Evolutionary conservation across 1,140 invertebrate species (phyloP).

Genomic region (Metopolophium dirhodum): DNA sequence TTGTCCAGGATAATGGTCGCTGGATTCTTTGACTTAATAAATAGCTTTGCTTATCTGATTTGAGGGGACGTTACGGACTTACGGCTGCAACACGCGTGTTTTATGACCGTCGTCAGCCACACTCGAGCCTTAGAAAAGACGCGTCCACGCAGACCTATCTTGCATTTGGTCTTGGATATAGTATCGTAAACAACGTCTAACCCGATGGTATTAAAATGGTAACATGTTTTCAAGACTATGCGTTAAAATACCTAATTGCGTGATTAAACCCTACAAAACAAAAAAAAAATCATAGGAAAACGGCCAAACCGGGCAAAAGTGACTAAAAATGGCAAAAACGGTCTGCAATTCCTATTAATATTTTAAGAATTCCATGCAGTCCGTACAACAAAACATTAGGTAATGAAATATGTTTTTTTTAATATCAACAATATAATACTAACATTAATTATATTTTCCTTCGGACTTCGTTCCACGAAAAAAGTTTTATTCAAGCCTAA

Average conservation of each 20-base stretch:
- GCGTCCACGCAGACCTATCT: background rate
- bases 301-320: background rate
- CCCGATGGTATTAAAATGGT: background rate
- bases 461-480: background rate
- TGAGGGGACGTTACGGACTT: background rate
- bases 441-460: background rate
- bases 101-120: background rate
- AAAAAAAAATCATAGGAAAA: background rate
- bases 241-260: background rate
- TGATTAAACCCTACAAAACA: background rate
- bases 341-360: background rate
- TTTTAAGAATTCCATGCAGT: background rate
- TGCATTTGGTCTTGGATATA: background rate
- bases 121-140: background rate
- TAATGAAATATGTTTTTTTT: background rate
- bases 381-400: background rate
- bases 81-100: background rate
- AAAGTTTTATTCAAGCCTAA: background rate
- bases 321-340: background rate
- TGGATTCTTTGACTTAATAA: background rate
- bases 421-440: background rate
- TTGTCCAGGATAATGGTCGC: background rate
- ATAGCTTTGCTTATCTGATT: background rate
- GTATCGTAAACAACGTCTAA: background rate
- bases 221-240: background rate